These are phyloP conservation scores for Bombus pyrosoma DNA, from an alignment of 1,140 invertebrate genomes.

Conservation along the genomic window DNA sequence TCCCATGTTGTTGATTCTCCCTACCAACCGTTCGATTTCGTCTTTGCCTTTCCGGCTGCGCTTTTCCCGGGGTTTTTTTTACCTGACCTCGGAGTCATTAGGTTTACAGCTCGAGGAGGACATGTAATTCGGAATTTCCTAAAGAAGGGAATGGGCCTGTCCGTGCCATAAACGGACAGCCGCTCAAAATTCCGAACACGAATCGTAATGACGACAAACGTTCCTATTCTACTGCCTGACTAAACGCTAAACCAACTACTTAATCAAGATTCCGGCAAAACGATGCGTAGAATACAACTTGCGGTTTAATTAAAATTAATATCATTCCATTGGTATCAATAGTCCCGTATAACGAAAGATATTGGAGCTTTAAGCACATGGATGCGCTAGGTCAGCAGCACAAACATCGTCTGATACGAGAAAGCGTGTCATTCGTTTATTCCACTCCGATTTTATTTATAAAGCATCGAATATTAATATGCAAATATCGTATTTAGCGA, in stretches of 20 bases:
- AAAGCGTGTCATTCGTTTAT: background rate
- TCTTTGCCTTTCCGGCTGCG: accelerated
- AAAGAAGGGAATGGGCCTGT: too few species aligned
- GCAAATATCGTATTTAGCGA: background rate
- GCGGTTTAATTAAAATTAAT: constrained; percentile 54
- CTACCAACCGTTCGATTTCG: too few species aligned
- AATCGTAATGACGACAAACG: background rate
- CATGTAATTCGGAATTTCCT: too few species aligned
- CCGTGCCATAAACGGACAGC: too few species aligned
- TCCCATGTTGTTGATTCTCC: too few species aligned
- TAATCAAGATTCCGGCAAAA: constrained; percentile 12
- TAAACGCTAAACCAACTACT: constrained; percentile 18
- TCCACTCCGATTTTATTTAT: background rate
- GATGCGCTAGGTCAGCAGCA: too few species aligned
- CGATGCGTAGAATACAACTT: constrained; percentile 21
- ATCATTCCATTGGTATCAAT: background rate
- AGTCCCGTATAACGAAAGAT: background rate
- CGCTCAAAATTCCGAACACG: too few species aligned
- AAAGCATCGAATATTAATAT: background rate
- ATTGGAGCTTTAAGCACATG: background rate
- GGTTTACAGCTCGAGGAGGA: too few species aligned
- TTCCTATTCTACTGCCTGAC: too few species aligned
- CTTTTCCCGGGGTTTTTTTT: too few species aligned
- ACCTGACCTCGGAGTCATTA: too few species aligned
- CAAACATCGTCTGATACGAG: background rate